Conservation (phyloP, 1,140 invertebrate genomes). For the Zaprionus capensis region DNA sequence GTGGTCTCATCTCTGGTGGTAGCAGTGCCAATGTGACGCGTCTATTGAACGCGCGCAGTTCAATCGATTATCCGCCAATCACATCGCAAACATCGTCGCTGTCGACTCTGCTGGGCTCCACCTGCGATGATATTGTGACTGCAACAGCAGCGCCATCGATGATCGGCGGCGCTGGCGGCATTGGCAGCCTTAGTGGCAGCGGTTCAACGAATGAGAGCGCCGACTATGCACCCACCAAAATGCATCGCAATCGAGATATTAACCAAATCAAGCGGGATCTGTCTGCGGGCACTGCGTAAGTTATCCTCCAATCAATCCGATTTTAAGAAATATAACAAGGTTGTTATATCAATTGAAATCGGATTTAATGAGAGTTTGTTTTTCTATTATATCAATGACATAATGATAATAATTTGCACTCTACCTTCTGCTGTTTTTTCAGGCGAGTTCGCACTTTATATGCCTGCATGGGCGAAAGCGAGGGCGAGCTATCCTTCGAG, state of each 20-base stretch:
- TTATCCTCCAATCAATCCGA: constrained; percentile 1
- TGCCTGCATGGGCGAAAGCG: constrained; percentile 97
- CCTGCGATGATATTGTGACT: constrained; percentile 78
- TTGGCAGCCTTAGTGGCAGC: constrained; percentile 56
- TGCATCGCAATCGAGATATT: constrained; percentile 81
- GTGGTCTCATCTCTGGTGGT: constrained; percentile 4
- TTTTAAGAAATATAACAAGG: too few relatives aligned
- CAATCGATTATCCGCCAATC: constrained; percentile 67
- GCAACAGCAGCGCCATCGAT: constrained; percentile 69
- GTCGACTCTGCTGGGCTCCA: constrained; percentile 66
- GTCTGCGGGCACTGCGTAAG: constrained; percentile 80
- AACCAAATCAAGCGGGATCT: constrained; percentile 82
- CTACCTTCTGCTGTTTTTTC: neutral
- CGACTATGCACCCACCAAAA: constrained; percentile 81
- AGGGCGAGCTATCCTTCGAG: constrained; percentile 98
- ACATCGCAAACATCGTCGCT: constrained; percentile 68
- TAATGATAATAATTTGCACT: too few relatives aligned
- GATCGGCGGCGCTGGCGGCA: constrained; percentile 49
- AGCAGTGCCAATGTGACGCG: constrained; percentile 54
- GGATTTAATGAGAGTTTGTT: neutral
- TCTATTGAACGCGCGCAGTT: constrained; percentile 48
- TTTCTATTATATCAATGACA: neutral
- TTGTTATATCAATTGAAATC: neutral
- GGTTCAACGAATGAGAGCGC: constrained; percentile 65
- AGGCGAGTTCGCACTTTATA: constrained; percentile 96